Base-by-base conservation (phyloP, 2,113 vertebrate species). In the Tyrannus savana region DNA sequence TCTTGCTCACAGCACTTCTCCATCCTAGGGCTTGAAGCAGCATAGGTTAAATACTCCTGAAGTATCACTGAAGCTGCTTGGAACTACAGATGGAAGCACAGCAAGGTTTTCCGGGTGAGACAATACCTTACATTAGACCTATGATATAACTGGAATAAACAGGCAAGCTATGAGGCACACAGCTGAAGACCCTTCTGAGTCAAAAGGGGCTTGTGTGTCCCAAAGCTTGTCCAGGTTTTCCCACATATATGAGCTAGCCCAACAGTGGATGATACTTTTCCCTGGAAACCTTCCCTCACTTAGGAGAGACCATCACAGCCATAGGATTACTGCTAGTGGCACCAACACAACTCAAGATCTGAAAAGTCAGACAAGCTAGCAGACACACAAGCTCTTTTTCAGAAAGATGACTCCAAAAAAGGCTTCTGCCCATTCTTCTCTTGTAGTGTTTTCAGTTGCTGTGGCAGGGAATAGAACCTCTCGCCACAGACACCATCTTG, bases 401-500 rank as follows among this genome's bases (percentile, higher is more conserved):
- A 84, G 69, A 82, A 44, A 0, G 9, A 80, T 84, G 41, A 46
- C 53, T 56, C 17, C 3, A 4, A 44, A 72, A 64, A 56, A 68
- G 24, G 15, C 19, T 78, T 87, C 74, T 73, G 28, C 17, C 37
- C 22, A 3, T 66, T 46, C 37, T 55, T 19, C 19, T 89, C 41
- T 53, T 84, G 77, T 42, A 89, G 2, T 74, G 50, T 75, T 96
- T 87, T 44, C 47, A 78, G 60, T 84, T 59, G 47, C 21, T 63
- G 50, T 74, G 35, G 30, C 27, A 87, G 50, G 33, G 46, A 91
- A 53, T 19, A 81, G 55, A 27, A 74, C 14, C 17, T 55, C 87
- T 92, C 56, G 72, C 84, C 96, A 75, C 93, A 89, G 74, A 58
- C 84, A 59, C 87, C 82, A 72, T 82, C 69, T 73, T 80, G 55